Base-by-base conservation (phyloP, 2,113 vertebrate genomes). In the Pseudorhombus dupliciocellatus region DNA sequence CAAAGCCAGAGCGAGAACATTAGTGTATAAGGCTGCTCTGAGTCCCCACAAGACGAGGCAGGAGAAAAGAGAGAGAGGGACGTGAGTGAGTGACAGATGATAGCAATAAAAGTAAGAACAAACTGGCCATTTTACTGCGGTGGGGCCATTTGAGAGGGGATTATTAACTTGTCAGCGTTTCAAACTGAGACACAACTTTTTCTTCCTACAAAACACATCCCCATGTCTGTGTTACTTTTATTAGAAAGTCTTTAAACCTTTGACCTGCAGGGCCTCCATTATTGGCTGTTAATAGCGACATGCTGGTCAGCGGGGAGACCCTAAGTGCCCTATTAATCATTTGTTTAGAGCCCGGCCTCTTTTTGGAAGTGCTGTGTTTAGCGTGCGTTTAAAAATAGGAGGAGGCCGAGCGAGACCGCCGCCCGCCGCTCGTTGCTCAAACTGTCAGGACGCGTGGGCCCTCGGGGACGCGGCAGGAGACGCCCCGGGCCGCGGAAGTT, bases 141-240 rank as follows among this genome's bases (percentile, higher is more conserved):
- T 89, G 53, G 83, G 87, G 85, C 85, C 77, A 85, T 88, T 91
- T 89, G 76, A 91, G 89, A 90, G 83, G 92, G 90, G 94, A 93
- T 94, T 94, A 97, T 98, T 97, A 98, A 94, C 92, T 92, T 97
- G 96, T 96, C 96, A 96, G 88, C 93, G 90, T 95, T 95, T 94
- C 93, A 94, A 93, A 95, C 90, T 81, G 84, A 94, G 91, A 92
- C 91, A 93, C 91, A 89, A 91, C 92, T 93, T 80, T 87, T 83
- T 52, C 84, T 84, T 84, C 70, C 75, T 75, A 83, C 89, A 89
- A 86, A 90, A 89, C 88, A 88, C 87, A 88, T 90, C 89, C 84
- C 80, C 79, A 82, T 82, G 86, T 87, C 87, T 89, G 90, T 91
- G 91, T 95, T 95, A 91, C 90, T 90, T 96, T 95, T 95, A 95